phyloP scores from a whole-genome alignment of 2,888 invertebrate genomes.

The Brachynemurus nebulosus region DNA sequence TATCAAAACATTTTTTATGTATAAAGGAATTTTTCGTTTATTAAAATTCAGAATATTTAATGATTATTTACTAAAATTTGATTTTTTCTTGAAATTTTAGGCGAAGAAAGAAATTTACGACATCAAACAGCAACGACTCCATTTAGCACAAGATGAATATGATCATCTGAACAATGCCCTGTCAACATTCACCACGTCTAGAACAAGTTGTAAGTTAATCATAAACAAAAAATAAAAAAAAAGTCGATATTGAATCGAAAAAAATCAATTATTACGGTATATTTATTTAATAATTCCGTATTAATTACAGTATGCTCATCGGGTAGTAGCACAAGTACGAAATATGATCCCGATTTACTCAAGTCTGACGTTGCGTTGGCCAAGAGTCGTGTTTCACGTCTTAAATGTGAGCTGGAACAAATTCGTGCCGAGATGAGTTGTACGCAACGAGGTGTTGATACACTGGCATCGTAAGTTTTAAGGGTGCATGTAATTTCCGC shows the following conservation, averaged over 20 bases:
- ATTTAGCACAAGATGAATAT: constrained; percentile 91
- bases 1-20: neutral
- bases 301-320: constrained; percentile 71
- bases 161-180: constrained; percentile 80
- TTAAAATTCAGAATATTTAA: too few species aligned
- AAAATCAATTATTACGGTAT: too few species aligned
- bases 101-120: constrained; percentile 95
- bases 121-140: constrained; percentile 86
- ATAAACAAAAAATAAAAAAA: neutral
- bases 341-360: constrained; percentile 88
- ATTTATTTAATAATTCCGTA: too few species aligned
- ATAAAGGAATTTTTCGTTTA: neutral
- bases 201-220: constrained; percentile 86
- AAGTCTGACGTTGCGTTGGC: constrained; percentile 86
- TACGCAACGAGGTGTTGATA: constrained; percentile 85
- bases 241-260: neutral
- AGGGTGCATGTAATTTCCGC: neutral
- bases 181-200: constrained; percentile 71
- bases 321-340: constrained; percentile 73
- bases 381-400: constrained; percentile 71
- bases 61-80: neutral
- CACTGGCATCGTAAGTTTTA: constrained; percentile 68
- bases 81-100: constrained; percentile 36
- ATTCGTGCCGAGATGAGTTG: constrained; percentile 84
- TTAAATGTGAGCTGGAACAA: constrained; percentile 81